These are phyloP conservation scores for Drosophila meridiana DNA, from an alignment of 2,888 invertebrate species.

Conservation along the genomic window DNA sequence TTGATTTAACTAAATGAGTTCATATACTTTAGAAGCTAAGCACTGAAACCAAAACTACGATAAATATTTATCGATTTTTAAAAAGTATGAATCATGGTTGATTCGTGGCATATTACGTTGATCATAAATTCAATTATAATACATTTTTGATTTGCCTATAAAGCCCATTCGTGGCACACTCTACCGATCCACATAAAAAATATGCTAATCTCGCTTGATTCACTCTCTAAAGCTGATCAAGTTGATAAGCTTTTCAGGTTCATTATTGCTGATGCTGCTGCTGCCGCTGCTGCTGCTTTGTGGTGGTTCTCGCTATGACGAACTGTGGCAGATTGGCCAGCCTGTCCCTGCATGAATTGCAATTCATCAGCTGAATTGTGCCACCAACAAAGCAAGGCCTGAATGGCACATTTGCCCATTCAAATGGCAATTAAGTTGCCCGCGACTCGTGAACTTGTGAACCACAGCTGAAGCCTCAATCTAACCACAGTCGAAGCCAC, in stretches of 20 bases:
- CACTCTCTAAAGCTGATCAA: neutral
- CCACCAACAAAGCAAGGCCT: conserved; percentile 69
- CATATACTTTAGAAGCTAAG: too few species aligned
- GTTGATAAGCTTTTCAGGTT: conserved; percentile 36
- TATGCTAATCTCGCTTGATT: conserved; percentile 59
- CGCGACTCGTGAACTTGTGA: conserved; percentile 81
- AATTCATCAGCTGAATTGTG: conserved; percentile 73
- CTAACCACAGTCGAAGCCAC: conserved; percentile 16
- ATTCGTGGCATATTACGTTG: too few species aligned
- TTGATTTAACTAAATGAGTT: too few species aligned
- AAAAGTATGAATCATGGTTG: too few species aligned
- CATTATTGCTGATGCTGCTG: conserved; percentile 18
- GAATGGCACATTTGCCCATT: conserved; percentile 64
- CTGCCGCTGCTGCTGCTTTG: neutral
- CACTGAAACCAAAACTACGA: too few species aligned
- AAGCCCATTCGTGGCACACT: conserved; percentile 67
- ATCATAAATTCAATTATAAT: neutral
- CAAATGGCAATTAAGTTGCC: conserved; percentile 81
- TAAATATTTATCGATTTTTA: too few species aligned
- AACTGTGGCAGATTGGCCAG: conserved; percentile 51
- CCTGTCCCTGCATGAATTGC: conserved; percentile 19
- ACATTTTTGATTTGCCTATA: neutral
- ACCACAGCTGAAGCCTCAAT: conserved; percentile 54
- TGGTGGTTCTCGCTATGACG: conserved; percentile 34
- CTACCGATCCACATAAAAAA: conserved; percentile 51